phyloP scores from a whole-genome alignment of 1,140 invertebrate species.

The Leptinotarsa texana region DNA sequence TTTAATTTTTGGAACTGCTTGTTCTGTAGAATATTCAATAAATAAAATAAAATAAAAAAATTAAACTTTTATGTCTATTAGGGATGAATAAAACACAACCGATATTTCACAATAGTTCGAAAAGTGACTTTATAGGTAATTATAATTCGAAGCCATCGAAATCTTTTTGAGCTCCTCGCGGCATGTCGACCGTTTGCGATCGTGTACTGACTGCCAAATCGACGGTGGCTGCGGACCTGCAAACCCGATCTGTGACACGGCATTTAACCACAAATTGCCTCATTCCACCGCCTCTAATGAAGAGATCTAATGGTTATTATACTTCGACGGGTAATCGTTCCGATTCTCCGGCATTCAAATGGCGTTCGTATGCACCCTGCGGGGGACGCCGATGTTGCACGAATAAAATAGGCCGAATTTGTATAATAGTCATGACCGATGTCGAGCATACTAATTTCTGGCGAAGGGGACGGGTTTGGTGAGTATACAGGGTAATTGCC shows the following conservation, averaged over 20 bases:
- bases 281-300: conserved; percentile 29
- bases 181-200: background rate
- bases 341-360: background rate
- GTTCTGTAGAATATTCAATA: too few relatives aligned
- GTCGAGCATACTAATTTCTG: conserved; percentile 3
- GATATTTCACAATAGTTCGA: background rate
- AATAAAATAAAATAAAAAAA: too few relatives aligned
- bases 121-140: background rate
- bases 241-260: conserved; percentile 26
- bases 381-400: background rate
- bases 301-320: conserved; percentile 32
- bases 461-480: too few relatives aligned
- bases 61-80: too few relatives aligned
- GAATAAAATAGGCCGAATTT: background rate
- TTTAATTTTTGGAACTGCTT: too few relatives aligned
- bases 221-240: background rate
- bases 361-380: background rate
- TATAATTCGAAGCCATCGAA: background rate
- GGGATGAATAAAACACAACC: background rate
- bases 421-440: background rate
- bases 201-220: conserved; percentile 14
- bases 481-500: too few relatives aligned
- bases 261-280: conserved; percentile 31
- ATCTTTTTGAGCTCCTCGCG: background rate
- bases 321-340: conserved; percentile 23